phyloP scores from a whole-genome alignment of 2,113 vertebrate genomes.

The Mirounga angustirostris region DNA sequence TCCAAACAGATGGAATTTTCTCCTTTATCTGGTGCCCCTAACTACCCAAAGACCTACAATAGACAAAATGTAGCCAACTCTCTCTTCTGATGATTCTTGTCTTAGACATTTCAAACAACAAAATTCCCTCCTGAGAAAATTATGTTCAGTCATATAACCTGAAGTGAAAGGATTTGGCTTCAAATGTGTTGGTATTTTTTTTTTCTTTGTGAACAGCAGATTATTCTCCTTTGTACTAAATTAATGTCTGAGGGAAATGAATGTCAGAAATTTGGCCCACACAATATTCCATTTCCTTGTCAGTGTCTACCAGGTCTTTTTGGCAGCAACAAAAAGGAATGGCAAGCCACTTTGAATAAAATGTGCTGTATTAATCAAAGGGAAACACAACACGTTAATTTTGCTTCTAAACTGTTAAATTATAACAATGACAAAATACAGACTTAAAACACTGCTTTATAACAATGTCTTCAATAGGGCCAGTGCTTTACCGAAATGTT shows the following conservation, averaged over 20 bases:
- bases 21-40: conserved; percentile 46
- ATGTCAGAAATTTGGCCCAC: conserved; percentile 82
- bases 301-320: conserved; percentile 71
- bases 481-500: conserved; percentile 59
- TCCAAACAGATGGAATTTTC: conserved; percentile 71
- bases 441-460: conserved; percentile 68
- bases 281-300: conserved; percentile 63
- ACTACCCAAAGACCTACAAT: conserved; percentile 42
- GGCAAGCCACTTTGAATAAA: conserved; percentile 76
- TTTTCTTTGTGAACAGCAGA: conserved; percentile 67
- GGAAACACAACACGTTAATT: conserved; percentile 64
- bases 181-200: conserved; percentile 5
- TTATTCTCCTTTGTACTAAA: conserved; percentile 81
- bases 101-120: conserved; percentile 52
- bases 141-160: conserved; percentile 74
- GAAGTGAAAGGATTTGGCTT: conserved; percentile 77
- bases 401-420: conserved; percentile 73
- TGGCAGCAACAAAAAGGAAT: conserved; percentile 73
- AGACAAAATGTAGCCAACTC: conserved; percentile 27
- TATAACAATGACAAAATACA: conserved; percentile 58
- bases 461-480: conserved; percentile 46
- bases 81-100: conserved; percentile 52
- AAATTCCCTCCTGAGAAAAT: conserved; percentile 73
- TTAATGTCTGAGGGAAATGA: conserved; percentile 82
- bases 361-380: conserved; percentile 74